A percentile compares a stretch with the other conserved stretches of the same genome.
Conservation (phyloP, 2,113 vertebrate species). For the Nesospiza acunhae region DNA sequence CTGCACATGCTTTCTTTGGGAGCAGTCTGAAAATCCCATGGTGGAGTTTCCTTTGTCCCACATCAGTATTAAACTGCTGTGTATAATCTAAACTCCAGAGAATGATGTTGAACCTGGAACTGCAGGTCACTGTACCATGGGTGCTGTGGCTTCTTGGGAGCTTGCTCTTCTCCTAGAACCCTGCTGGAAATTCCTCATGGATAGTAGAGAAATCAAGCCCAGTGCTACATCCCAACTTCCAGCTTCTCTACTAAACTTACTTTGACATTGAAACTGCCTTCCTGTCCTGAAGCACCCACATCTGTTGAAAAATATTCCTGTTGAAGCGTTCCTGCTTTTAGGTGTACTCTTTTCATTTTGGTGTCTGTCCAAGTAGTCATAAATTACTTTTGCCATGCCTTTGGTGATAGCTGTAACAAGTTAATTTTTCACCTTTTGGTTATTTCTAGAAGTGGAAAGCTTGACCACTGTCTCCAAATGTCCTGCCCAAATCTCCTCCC, state of each 20-base stretch:
- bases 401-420: not conserved
- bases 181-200: not conserved
- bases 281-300: not conserved
- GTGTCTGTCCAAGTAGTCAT: not conserved
- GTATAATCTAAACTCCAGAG: not conserved
- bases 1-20: not conserved
- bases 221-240: not conserved
- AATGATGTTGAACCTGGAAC: not conserved
- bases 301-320: not conserved
- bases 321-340: not conserved
- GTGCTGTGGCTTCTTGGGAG: not conserved
- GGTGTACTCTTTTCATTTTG: not conserved
- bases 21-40: not conserved
- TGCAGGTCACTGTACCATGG: not conserved
- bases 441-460: not conserved
- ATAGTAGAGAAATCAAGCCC: not conserved
- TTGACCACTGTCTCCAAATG: not conserved
- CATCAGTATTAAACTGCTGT: not conserved
- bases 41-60: not conserved
- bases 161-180: not conserved
- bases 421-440: not conserved
- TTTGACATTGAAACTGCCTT: not conserved
- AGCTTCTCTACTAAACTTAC: not conserved
- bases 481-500: not conserved
- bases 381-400: not conserved